phyloP scores from a whole-genome alignment of 2,797 vertebrate genomes.

The Dermochelys coriacea region DNA sequence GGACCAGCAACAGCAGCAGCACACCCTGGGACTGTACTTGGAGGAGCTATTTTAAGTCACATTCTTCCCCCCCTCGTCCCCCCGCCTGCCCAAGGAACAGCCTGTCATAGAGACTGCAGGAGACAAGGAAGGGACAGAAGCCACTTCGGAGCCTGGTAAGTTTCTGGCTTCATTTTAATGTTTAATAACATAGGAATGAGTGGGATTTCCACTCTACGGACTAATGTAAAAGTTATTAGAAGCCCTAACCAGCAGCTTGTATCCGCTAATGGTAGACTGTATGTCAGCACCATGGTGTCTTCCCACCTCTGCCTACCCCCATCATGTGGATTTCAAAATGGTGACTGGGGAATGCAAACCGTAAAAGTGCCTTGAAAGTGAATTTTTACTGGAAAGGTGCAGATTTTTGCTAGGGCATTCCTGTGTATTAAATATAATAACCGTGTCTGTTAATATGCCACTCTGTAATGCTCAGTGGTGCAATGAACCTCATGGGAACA shows the following conservation, averaged over 20 bases:
- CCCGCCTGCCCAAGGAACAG: background rate
- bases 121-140: background rate
- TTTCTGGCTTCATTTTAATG: background rate
- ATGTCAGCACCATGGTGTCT: background rate
- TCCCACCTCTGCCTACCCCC: rapidly evolving
- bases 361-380: background rate
- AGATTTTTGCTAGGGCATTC: background rate
- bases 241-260: background rate
- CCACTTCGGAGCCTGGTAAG: background rate
- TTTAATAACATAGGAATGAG: background rate
- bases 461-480: background rate
- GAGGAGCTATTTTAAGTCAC: background rate
- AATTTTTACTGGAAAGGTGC: background rate
- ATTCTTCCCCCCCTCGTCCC: too few relatives aligned
- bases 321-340: background rate
- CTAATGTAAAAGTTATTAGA: background rate
- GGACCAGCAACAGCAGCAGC: background rate
- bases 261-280: background rate
- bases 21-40: background rate
- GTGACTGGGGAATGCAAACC: background rate
- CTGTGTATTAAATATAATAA: background rate
- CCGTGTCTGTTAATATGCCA: background rate
- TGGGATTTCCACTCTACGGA: background rate
- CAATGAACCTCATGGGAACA: background rate
- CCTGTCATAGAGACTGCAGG: background rate